Percentiles rank a stretch among this genome's conserved stretches.
phyloP scores from a whole-genome alignment of 2,888 invertebrate species.

The Oscheius onirici region DNA sequence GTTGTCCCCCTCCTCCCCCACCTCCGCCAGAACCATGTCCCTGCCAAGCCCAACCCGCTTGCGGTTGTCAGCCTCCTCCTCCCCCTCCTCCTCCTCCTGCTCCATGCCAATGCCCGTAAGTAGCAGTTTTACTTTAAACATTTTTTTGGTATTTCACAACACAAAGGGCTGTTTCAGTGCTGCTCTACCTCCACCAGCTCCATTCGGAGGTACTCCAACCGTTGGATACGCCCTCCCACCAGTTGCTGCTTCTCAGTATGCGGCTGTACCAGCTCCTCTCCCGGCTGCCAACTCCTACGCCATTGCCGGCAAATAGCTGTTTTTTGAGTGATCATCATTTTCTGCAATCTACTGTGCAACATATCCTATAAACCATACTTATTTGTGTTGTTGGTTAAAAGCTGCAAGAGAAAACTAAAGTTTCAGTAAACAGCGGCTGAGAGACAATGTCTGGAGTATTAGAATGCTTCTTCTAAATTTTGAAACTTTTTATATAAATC shows the following conservation, averaged over 20 bases:
- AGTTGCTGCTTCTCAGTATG: background rate
- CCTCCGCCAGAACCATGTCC: constrained; percentile 15
- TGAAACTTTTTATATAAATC: too few relatives aligned
- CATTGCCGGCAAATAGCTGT: too few relatives aligned
- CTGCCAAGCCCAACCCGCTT: background rate
- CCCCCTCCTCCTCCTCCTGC: constrained; percentile 23
- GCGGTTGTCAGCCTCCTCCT: background rate
- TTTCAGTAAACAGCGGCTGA: too few relatives aligned
- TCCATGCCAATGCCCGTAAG: constrained; percentile 27
- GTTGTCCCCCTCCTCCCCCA: constrained; percentile 21
- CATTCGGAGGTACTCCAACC: background rate
- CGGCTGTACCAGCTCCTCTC: too few relatives aligned
- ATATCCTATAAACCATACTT: too few relatives aligned
- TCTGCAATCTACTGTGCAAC: too few relatives aligned
- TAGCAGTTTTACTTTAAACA: constrained; percentile 15
- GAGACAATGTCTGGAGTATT: too few relatives aligned
- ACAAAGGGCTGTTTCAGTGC: background rate
- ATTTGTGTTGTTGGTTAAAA: too few relatives aligned
- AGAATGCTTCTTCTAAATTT: too few relatives aligned
- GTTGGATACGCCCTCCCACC: constrained; percentile 22
- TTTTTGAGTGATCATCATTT: too few relatives aligned
- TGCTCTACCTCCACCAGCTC: constrained; percentile 6
- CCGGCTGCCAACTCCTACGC: too few relatives aligned
- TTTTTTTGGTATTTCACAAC: background rate
- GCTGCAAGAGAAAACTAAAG: too few relatives aligned